Evolutionary conservation across 1,140 invertebrate genomes (phyloP).

Genomic region (Leguminivora glycinivorella): DNA sequence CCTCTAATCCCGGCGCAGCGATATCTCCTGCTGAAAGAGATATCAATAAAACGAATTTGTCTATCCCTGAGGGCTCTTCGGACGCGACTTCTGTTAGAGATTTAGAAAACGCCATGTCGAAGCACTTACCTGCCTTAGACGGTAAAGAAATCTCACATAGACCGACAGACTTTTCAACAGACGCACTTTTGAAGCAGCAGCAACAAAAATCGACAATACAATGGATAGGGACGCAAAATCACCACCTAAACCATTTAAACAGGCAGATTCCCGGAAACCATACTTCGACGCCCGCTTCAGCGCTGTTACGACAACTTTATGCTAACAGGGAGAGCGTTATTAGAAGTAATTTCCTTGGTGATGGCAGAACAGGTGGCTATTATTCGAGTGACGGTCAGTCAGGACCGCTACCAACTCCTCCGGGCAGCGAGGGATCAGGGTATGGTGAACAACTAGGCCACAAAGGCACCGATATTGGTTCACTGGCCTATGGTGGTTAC

Average conservation of each 20-base stretch:
- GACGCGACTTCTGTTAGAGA: slow-evolving; percentile 90
- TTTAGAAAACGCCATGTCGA: slow-evolving; percentile 97
- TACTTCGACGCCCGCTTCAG: slow-evolving; percentile 86
- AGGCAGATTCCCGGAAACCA: slow-evolving; percentile 80
- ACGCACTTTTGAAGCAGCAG: slow-evolving; percentile 89
- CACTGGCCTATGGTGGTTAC: slow-evolving; percentile 82
- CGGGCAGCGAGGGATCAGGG: slow-evolving; percentile 89
- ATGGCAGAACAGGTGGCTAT: slow-evolving; percentile 79
- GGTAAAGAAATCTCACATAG: slow-evolving; percentile 83
- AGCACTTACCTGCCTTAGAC: slow-evolving; percentile 87
- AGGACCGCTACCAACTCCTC: slow-evolving; percentile 91
- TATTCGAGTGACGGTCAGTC: slow-evolving; percentile 80
- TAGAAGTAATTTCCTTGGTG: slow-evolving; percentile 89
- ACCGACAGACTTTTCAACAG: slow-evolving; percentile 92
- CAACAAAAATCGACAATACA: slow-evolving; percentile 94
- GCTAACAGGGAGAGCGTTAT: slow-evolving; percentile 97
- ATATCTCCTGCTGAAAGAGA: slow-evolving; percentile 68
- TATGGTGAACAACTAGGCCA: slow-evolving; percentile 83
- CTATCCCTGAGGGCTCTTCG: slow-evolving; percentile 65
- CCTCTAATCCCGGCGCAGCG: slow-evolving; percentile 73
- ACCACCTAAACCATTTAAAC: slow-evolving; percentile 82
- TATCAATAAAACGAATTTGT: slow-evolving; percentile 63
- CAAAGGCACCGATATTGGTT: slow-evolving; percentile 68
- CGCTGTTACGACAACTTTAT: slow-evolving; percentile 92
- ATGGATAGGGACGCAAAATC: slow-evolving; percentile 92